Conservation (phyloP, 1,140 invertebrate genomes). For the Euborellia annulipes region DNA sequence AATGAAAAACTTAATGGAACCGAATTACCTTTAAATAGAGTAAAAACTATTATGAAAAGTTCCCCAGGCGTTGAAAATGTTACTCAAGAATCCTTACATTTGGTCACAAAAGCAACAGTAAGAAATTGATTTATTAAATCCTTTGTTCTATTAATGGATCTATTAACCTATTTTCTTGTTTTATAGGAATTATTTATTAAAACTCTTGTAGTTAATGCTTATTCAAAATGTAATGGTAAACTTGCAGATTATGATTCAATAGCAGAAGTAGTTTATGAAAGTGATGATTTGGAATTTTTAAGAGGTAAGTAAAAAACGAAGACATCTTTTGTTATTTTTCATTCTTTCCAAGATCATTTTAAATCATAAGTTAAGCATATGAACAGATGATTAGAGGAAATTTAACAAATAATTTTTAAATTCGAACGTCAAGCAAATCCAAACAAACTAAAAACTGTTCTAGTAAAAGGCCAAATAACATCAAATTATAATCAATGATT, state of each 20-base stretch:
- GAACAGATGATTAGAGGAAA: too few relatives aligned
- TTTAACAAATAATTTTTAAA: too few relatives aligned
- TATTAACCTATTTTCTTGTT: conserved; percentile 11
- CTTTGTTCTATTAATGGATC: conserved; percentile 1
- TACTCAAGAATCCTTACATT: conserved; percentile 51
- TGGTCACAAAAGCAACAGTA: conserved; percentile 60
- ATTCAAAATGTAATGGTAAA: conserved; percentile 27
- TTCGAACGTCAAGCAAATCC: too few relatives aligned
- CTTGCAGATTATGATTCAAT: conserved; percentile 49
- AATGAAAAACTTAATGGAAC: conserved; percentile 23
- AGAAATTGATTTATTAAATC: conserved; percentile 16
- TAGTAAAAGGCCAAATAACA: too few relatives aligned
- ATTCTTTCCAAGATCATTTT: too few relatives aligned
- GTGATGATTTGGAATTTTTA: conserved; percentile 46
- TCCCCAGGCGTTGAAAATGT: conserved; percentile 65
- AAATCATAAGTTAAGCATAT: too few relatives aligned
- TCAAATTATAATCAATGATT: too few relatives aligned
- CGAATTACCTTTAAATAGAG: conserved; percentile 47
- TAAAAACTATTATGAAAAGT: conserved; percentile 76
- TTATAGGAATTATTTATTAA: conserved; percentile 48
- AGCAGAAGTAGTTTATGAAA: conserved; percentile 46
- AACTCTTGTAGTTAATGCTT: conserved; percentile 41
- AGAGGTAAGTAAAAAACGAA: conserved; percentile 22
- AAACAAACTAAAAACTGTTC: too few relatives aligned
- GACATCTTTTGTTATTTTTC: conserved; percentile 10